Percentiles rank a stretch among this genome's conserved stretches.
phyloP scores from a whole-genome alignment of 1,140 invertebrate genomes.

The Eciton burchellii region DNA sequence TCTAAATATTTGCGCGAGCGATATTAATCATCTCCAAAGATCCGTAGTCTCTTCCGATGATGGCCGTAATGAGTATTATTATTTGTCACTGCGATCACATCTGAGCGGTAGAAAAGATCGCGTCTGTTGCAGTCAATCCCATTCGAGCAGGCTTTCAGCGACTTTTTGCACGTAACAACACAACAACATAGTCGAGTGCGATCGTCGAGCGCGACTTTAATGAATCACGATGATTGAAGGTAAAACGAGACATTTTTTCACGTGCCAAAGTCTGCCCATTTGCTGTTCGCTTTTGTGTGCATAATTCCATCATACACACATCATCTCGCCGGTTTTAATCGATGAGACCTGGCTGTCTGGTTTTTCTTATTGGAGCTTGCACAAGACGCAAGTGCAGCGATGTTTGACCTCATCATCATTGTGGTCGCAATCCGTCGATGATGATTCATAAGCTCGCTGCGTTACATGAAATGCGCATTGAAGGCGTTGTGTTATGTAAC shows the following conservation, averaged over 20 bases:
- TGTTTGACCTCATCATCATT: background rate
- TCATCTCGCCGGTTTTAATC: background rate
- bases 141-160: background rate
- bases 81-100: no score
- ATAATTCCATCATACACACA: background rate
- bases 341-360: no score
- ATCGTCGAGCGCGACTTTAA: background rate
- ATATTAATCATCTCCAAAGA: no score
- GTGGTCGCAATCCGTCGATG: background rate
- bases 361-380: constrained; percentile 26
- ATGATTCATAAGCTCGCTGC: constrained; percentile 12
- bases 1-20: no score
- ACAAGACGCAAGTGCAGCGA: constrained; percentile 12
- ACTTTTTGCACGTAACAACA: constrained; percentile 1
- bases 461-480: background rate
- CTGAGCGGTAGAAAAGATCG: no score
- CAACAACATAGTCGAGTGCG: background rate
- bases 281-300: background rate
- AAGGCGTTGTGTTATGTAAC: background rate
- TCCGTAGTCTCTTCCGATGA: no score
- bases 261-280: constrained; percentile 11
- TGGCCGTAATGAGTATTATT: no score
- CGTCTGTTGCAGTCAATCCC: background rate
- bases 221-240: background rate
- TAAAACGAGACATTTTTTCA: background rate